A percentile compares a stretch with the other conserved stretches of the same genome.
Conservation (phyloP, 2,888 invertebrate species). For the Netelia inedita region DNA sequence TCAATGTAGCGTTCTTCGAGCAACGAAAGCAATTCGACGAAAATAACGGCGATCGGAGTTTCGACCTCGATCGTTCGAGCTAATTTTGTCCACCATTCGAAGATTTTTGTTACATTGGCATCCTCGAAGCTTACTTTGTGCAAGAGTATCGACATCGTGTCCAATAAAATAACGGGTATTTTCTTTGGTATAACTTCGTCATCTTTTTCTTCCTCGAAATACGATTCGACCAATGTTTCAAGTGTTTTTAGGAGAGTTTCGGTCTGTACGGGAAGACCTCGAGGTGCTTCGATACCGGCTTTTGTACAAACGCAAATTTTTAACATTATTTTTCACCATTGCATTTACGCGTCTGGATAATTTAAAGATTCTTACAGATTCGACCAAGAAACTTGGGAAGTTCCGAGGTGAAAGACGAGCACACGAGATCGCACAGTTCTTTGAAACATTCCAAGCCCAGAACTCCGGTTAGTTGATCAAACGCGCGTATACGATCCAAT, state of each 20-base stretch:
- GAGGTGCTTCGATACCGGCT: slow-evolving; percentile 66
- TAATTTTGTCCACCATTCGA: slow-evolving; percentile 75
- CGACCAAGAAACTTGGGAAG: slow-evolving; percentile 84
- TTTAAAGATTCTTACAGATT: slow-evolving; percentile 82
- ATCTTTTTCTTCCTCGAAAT: slow-evolving; percentile 73
- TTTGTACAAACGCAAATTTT: slow-evolving; percentile 8
- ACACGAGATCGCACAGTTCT: slow-evolving; percentile 83
- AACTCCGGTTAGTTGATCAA: slow-evolving; percentile 87
- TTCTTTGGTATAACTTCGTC: slow-evolving; percentile 73
- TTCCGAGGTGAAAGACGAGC: slow-evolving; percentile 80
- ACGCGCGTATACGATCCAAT: slow-evolving; percentile 86
- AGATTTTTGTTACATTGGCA: slow-evolving; percentile 66
- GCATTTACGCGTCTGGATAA: neutral
- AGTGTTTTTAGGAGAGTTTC: slow-evolving; percentile 74
- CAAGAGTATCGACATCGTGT: slow-evolving; percentile 77
- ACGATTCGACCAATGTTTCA: slow-evolving; percentile 71
- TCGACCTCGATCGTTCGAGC: slow-evolving; percentile 72
- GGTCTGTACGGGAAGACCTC: slow-evolving; percentile 73
- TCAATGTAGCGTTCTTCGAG: slow-evolving; percentile 78
- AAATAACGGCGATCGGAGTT: slow-evolving; percentile 70
- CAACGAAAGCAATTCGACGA: slow-evolving; percentile 77
- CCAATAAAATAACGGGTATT: slow-evolving; percentile 77
- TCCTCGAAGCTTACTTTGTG: slow-evolving; percentile 77
- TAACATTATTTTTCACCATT: no score
- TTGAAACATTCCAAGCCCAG: slow-evolving; percentile 88